These are phyloP conservation scores for Todus mexicanus DNA, from an alignment of 2,797 vertebrate genomes.

Conservation along the genomic window DNA sequence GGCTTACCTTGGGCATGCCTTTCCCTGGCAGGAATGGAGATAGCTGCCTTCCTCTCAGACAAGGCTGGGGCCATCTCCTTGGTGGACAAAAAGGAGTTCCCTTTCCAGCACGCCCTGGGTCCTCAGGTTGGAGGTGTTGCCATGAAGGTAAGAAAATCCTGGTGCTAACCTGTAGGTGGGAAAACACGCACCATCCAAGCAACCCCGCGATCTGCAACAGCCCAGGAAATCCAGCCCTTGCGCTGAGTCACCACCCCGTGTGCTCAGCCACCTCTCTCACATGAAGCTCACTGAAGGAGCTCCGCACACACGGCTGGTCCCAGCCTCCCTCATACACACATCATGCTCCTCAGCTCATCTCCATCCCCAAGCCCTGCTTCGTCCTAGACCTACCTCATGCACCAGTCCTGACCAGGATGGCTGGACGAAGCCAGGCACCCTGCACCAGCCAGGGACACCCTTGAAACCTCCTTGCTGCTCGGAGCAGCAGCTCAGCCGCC, in stretches of 20 bases:
- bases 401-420: not conserved
- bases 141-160: slow-evolving; percentile 77
- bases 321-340: rapidly evolving
- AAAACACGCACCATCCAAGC: not conserved
- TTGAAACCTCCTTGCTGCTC: not conserved
- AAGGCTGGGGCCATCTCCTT: slow-evolving; percentile 79
- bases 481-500: not conserved
- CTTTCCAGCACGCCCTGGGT: slow-evolving; percentile 79
- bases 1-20: not conserved
- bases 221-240: not conserved
- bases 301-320: not conserved
- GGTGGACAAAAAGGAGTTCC: slow-evolving; percentile 75
- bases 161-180: not conserved
- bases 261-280: not conserved
- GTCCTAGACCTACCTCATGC: not conserved
- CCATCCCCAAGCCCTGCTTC: not conserved
- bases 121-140: slow-evolving; percentile 79
- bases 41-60: slow-evolving; percentile 82
- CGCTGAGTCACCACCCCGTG: not conserved
- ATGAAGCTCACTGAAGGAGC: not conserved
- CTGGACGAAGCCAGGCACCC: not conserved
- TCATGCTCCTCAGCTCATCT: not conserved
- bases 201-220: not conserved
- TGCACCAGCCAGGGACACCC: not conserved
- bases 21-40: slow-evolving; percentile 83